Percentiles rank a stretch among this genome's conserved stretches.
Conservation (phyloP, 2,113 vertebrate genomes). For the Charina bottae region DNA sequence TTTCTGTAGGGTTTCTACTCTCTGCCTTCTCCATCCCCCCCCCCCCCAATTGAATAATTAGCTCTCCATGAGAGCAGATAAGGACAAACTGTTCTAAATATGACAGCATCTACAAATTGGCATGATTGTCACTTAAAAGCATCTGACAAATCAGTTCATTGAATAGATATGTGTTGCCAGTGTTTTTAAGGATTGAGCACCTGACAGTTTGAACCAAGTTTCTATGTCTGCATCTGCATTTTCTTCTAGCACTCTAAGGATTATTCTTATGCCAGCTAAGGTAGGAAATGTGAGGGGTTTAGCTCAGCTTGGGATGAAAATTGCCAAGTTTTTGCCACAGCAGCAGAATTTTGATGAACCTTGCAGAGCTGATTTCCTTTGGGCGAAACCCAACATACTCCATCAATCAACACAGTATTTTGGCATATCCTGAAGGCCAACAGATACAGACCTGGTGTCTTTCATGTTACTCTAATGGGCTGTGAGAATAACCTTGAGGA, state of each 20-base stretch:
- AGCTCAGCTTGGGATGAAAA: neutral
- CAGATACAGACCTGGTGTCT: neutral
- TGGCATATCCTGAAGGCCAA: neutral
- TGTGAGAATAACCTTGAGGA: neutral
- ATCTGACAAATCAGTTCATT: neutral
- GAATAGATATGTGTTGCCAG: neutral
- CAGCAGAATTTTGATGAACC: neutral
- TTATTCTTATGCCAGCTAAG: neutral
- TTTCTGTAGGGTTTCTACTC: neutral
- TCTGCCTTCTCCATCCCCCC: neutral
- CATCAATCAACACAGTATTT: neutral
- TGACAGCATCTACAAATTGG: neutral
- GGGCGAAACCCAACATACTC: neutral
- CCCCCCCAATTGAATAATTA: neutral
- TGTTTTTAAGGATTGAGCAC: neutral
- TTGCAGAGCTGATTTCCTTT: neutral
- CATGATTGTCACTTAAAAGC: neutral
- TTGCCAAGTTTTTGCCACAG: neutral
- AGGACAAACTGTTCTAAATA: neutral
- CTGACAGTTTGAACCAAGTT: neutral
- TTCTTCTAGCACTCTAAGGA: neutral
- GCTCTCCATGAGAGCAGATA: neutral
- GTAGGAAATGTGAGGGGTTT: neutral
- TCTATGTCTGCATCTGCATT: neutral
- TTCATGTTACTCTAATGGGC: neutral